These are phyloP conservation scores for Oophaga pumilio DNA, from an alignment of 2,113 vertebrate species.

Conservation along the genomic window DNA sequence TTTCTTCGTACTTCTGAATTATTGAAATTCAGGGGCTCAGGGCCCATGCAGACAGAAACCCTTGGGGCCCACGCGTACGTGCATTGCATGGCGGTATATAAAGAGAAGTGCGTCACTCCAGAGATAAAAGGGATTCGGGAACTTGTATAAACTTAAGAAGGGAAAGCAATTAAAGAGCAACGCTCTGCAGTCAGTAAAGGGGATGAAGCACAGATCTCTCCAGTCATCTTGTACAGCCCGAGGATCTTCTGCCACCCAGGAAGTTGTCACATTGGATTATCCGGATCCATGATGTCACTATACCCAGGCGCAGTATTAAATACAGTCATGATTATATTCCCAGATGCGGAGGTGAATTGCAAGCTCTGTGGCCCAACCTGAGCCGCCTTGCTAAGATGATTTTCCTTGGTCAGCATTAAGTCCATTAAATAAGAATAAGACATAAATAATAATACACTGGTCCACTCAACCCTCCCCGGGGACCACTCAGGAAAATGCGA, in stretches of 20 bases:
- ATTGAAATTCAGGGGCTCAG: conserved; percentile 39
- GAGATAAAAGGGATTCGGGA: conserved; percentile 18
- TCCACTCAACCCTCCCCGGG: conserved; percentile 48
- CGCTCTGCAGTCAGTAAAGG: background rate
- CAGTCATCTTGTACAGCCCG: background rate
- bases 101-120: background rate
- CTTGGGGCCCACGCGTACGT: conserved; percentile 1
- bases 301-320: background rate
- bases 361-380: conserved; percentile 19
- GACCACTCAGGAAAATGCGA: conserved; percentile 55
- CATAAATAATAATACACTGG: conserved; percentile 56
- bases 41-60: background rate
- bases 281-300: background rate
- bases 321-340: background rate
- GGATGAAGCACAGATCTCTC: background rate
- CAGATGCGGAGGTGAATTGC: background rate
- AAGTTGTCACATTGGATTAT: background rate
- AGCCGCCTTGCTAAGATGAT: conserved; percentile 18
- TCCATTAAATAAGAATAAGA: conserved; percentile 59
- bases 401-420: conserved; percentile 55
- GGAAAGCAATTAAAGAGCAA: background rate
- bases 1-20: conserved; percentile 31
- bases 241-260: background rate
- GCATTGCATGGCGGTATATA: background rate
- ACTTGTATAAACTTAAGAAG: background rate